Conservation (phyloP, 2,888 invertebrate species). For the Onchidella celtica region DNA sequence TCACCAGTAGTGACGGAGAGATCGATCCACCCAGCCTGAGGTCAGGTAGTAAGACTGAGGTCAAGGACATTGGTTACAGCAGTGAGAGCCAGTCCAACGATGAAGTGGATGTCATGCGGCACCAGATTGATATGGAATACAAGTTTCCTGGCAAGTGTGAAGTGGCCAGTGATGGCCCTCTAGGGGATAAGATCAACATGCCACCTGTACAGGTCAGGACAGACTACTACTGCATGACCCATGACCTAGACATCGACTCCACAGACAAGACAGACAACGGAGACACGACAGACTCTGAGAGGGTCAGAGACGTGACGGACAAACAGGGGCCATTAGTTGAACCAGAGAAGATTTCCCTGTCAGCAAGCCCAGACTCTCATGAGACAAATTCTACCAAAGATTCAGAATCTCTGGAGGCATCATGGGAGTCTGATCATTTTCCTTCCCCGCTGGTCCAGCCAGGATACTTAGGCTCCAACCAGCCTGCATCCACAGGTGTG, state of each 20-base stretch:
- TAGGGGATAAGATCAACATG: slow-evolving; percentile 52
- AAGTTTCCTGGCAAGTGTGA: slow-evolving; percentile 55
- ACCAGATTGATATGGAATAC: slow-evolving; percentile 58
- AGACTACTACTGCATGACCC: slow-evolving; percentile 57
- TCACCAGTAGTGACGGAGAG: slow-evolving; percentile 55
- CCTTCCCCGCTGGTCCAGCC: neutral
- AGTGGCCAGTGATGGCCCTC: slow-evolving; percentile 56
- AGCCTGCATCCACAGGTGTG: neutral
- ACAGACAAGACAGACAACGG: slow-evolving; percentile 60
- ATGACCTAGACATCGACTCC: slow-evolving; percentile 58
- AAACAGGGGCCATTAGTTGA: neutral
- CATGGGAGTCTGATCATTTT: slow-evolving; percentile 9
- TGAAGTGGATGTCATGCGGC: slow-evolving; percentile 66
- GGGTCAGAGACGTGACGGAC: neutral
- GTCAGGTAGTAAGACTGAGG: slow-evolving; percentile 42
- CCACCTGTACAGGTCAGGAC: slow-evolving; percentile 35
- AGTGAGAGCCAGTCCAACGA: slow-evolving; percentile 80
- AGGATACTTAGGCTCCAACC: neutral
- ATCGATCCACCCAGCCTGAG: slow-evolving; percentile 38
- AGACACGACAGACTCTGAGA: slow-evolving; percentile 51
- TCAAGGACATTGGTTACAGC: slow-evolving; percentile 79
- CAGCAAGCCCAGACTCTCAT: neutral
- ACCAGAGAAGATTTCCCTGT: slow-evolving; percentile 7
- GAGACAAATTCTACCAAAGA: neutral
- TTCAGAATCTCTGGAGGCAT: slow-evolving; percentile 24